A percentile compares a stretch with the other conserved stretches of the same genome.
phyloP scores from a whole-genome alignment of 2,113 vertebrate species.

The Bos indicus region DNA sequence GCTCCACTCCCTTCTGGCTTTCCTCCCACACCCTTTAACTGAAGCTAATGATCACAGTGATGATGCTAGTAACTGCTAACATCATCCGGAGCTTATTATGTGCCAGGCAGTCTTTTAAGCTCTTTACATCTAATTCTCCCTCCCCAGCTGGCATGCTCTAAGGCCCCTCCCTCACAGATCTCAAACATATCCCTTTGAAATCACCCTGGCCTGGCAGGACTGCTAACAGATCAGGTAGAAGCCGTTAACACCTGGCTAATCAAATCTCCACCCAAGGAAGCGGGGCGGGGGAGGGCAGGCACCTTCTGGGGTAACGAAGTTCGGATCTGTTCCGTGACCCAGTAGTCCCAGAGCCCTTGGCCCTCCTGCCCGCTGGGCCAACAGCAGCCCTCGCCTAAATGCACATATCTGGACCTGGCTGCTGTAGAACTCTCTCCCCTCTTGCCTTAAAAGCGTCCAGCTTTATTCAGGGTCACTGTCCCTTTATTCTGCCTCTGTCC shows the following conservation, averaged over 20 bases:
- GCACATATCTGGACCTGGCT: background rate
- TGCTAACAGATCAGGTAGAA: background rate
- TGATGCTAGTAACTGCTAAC: background rate
- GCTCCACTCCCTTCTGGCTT: background rate
- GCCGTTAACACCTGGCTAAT: background rate
- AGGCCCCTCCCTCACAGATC: background rate
- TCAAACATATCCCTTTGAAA: background rate
- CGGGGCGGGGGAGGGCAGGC: background rate
- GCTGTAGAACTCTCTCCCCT: background rate
- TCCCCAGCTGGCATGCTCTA: background rate
- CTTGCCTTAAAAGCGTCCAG: background rate
- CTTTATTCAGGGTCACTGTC: background rate
- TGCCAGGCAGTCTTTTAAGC: background rate
- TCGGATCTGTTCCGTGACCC: background rate
- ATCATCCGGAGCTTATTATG: background rate
- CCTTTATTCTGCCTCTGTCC: background rate
- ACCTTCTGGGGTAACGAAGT: background rate
- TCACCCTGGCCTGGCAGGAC: background rate
- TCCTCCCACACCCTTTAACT: background rate
- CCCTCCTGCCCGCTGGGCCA: background rate
- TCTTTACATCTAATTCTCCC: background rate
- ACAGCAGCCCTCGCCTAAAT: background rate
- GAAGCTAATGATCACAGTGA: background rate
- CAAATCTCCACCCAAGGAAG: slow-evolving; percentile 1
- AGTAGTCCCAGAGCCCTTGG: background rate